Base-by-base conservation (phyloP, 2,888 invertebrate genomes). In the Kuschelorhynchus macadamiae region DNA sequence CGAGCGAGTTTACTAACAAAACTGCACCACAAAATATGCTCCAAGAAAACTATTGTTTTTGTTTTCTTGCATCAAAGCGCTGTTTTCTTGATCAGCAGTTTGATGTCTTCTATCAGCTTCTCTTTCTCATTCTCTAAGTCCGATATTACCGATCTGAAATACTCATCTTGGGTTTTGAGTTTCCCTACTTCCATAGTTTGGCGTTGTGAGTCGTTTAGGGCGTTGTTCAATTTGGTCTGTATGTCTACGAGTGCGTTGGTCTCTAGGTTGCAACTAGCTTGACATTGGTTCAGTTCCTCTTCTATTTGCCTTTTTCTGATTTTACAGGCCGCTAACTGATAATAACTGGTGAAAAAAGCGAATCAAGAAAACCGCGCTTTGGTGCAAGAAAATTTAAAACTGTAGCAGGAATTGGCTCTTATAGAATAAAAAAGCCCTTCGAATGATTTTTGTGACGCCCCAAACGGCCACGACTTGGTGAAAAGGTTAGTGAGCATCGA, bases 281-380 rank as follows among this genome's bases (percentile, higher is more conserved):
- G 50, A 18, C 71, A 62, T 1, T 60, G 9, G 1, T 61, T 49
- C 7, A 77, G 33, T 18, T 73, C 71, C 0, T 63, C 30, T 67
- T 75, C 73, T 8, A 77, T 41, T 17, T 71, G 67, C 9, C 39
- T 17, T 49, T 76, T n/a, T 77, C 30, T 74, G 72, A 39, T 66
- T 65, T 47, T 77, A 74, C 18, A 75, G 49, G 18, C 71, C 62
- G 12, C 18, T 20, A 0, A 76, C 52, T 2, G 70, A n/a, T n/a
- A n/a, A n/a, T n/a, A n/a, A n/a, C 33, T 66, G 30, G 50, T 77
- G 18, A 69, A 72, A 57, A 60, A 53, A 5, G 63, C 73, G 2
- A 72, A 72, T 42, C 67, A 65, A 17, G 67, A 60, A 39, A 65
- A 71, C 21, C 59, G 67, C 18, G 32, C 33, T 5, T 44, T 73